Evolutionary conservation across 2,888 invertebrate species (phyloP).

Genomic region (Pomacea canaliculata): DNA sequence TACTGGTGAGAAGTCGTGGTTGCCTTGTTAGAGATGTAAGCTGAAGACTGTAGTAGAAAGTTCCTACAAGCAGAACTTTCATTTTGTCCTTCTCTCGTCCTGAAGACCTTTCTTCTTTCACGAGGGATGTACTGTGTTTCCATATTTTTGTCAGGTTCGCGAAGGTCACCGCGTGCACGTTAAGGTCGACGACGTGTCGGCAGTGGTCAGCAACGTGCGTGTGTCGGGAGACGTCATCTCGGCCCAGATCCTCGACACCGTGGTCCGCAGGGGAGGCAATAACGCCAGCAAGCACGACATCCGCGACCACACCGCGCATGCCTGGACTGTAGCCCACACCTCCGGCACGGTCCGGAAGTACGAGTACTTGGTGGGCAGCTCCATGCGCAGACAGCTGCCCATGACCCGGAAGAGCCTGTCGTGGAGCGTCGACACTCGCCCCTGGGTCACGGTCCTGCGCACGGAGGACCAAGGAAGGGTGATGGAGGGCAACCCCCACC

Average conservation of each 20-base stretch:
- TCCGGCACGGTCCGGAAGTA: conserved; percentile 30
- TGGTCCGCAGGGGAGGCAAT: conserved; percentile 18
- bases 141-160: conserved; percentile 7
- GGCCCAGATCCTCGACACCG: conserved; percentile 28
- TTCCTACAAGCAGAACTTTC: no score
- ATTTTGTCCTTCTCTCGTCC: no score
- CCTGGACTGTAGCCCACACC: conserved; percentile 30
- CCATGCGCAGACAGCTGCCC: conserved; percentile 1
- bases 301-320: conserved; percentile 19
- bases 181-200: conserved; percentile 24
- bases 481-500: conserved; percentile 19
- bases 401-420: conserved; percentile 11
- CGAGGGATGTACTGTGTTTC: no score
- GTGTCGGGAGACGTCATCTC: conserved; percentile 28
- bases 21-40: no score
- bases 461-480: conserved; percentile 30
- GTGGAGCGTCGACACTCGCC: conserved; percentile 34
- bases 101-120: no score
- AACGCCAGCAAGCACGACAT: conserved; percentile 20
- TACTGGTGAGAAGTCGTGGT: no score
- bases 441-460: conserved; percentile 28
- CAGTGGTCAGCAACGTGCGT: conserved; percentile 31
- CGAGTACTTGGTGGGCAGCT: conserved; percentile 28
- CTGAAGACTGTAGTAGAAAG: no score
- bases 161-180: conserved; percentile 30